phyloP scores from a whole-genome alignment of 2,888 invertebrate species.

The Andrena haemorrhoa region DNA sequence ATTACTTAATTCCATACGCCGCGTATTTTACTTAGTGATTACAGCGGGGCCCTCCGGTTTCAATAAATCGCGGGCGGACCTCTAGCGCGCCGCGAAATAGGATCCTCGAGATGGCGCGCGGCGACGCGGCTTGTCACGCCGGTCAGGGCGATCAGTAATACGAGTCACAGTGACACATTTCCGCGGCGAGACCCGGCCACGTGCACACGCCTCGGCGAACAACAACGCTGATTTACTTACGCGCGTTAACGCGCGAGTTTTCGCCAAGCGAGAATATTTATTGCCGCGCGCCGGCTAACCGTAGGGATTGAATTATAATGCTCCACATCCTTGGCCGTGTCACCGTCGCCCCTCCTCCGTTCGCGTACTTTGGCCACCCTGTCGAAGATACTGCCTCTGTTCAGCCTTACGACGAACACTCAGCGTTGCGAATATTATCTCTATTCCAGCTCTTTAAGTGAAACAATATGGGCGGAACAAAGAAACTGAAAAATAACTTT shows the following conservation, averaged over 20 bases:
- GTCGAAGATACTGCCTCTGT: background rate
- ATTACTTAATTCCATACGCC: too few relatives aligned
- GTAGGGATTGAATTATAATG: slow-evolving; percentile 69
- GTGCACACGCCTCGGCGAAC: slow-evolving; percentile 49
- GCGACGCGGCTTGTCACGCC: too few relatives aligned
- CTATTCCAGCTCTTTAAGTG: background rate
- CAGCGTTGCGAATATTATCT: background rate
- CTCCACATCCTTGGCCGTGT: slow-evolving; percentile 42
- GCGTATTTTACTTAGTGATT: too few relatives aligned
- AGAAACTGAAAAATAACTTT: too few relatives aligned
- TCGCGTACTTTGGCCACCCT: background rate
- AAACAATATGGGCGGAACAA: too few relatives aligned
- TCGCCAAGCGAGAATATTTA: slow-evolving; percentile 71
- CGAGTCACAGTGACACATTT: slow-evolving; percentile 25
- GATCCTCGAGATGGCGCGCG: too few relatives aligned
- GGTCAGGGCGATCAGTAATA: slow-evolving; percentile 9
- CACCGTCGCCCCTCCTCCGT: slow-evolving; percentile 20
- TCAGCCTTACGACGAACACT: background rate
- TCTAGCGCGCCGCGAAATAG: too few relatives aligned
- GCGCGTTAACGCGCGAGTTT: slow-evolving; percentile 72
- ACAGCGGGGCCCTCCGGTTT: too few relatives aligned
- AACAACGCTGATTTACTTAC: slow-evolving; percentile 74
- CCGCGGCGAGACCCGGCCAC: slow-evolving; percentile 8
- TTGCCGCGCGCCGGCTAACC: slow-evolving; percentile 55
- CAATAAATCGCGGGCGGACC: too few relatives aligned